Evolutionary conservation across 2,888 invertebrate species (phyloP), one percentile per base, ranked within the genome.

Genomic region (Psylliodes chrysocephalus): DNA sequence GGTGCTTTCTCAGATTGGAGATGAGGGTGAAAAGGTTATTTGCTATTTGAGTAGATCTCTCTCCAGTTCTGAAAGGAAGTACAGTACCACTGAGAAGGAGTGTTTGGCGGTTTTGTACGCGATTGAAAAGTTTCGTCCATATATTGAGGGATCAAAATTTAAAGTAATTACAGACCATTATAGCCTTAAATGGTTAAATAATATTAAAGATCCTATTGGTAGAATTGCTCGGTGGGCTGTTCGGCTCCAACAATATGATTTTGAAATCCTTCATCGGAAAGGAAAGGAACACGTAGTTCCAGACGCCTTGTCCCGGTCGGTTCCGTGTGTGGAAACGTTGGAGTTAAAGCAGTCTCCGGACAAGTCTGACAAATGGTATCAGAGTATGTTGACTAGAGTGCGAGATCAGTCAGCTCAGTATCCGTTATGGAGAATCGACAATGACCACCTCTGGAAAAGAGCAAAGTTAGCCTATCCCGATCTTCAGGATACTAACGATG

Each of bases 1-100:
- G 2, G 69, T 71, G 0, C 46, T 75, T 12, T 65, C 67, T 1
- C 76, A 77, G 47, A n/a, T n/a, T n/a, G n/a, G n/a, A n/a, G n/a
- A n/a, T n/a, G n/a, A n/a, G n/a, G n/a, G n/a, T n/a, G 77, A n/a
- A n/a, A n/a, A n/a, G n/a, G n/a, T n/a, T n/a, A n/a, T n/a, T n/a
- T n/a, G n/a, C n/a, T n/a, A n/a, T n/a, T n/a, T n/a, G n/a, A n/a
- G n/a, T n/a, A n/a, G n/a, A n/a, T n/a, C n/a, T n/a, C n/a, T n/a
- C n/a, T n/a, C n/a, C n/a, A n/a, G n/a, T n/a, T n/a, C n/a, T n/a
- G n/a, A n/a, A n/a, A n/a, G n/a, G n/a, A n/a, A n/a, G n/a, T n/a
- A n/a, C n/a, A n/a, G n/a, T n/a, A n/a, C n/a, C n/a, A n/a, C n/a
- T n/a, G n/a, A n/a, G 60, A 17, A 63, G 33, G 77, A 77, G 61